These are phyloP conservation scores for Tethya wilhelma DNA, from an alignment of 37 sponge, comb jelly and placozoan genomes.

Conservation along the genomic window DNA sequence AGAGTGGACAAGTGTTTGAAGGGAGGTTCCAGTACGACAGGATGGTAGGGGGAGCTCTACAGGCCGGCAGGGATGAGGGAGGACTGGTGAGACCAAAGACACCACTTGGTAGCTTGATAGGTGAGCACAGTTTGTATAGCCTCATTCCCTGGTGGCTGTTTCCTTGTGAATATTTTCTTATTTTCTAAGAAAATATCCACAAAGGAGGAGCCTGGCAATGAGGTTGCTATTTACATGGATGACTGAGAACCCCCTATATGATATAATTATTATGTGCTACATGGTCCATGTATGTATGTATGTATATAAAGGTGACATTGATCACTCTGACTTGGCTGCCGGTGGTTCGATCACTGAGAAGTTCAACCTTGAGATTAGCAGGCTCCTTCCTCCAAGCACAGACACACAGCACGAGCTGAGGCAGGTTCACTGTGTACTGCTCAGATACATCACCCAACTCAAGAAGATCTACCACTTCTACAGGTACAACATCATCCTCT, in stretches of 20 bases:
- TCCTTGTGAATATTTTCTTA: neutral
- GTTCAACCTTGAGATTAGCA: conserved; percentile 49
- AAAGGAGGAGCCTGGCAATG: too few relatives aligned
- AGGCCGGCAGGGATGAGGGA: neutral
- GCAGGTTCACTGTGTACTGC: conserved; percentile 71
- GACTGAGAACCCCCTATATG: neutral
- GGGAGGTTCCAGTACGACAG: conserved; percentile 70
- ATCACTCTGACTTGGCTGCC: neutral
- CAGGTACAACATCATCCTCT: conserved; percentile 1
- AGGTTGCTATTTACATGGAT: neutral
- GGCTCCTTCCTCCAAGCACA: conserved; percentile 12
- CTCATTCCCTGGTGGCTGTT: neutral
- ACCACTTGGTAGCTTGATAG: conserved; percentile 59
- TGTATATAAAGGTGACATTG: conserved; percentile 39
- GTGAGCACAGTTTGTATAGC: conserved; percentile 24
- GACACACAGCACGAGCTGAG: conserved; percentile 30
- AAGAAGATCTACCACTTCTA: conserved; percentile 75
- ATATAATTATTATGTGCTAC: neutral
- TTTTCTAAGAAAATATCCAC: too few relatives aligned
- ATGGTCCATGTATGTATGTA: neutral
- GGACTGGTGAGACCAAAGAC: conserved; percentile 46
- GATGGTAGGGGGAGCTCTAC: conserved; percentile 14
- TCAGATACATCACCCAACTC: conserved; percentile 58
- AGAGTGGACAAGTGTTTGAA: conserved; percentile 68
- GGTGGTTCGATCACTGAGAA: conserved; percentile 44